Evolutionary conservation across 2,888 invertebrate genomes (phyloP), one percentile per base, ranked within the genome.

Genomic region (Melinaea marsaeus): DNA sequence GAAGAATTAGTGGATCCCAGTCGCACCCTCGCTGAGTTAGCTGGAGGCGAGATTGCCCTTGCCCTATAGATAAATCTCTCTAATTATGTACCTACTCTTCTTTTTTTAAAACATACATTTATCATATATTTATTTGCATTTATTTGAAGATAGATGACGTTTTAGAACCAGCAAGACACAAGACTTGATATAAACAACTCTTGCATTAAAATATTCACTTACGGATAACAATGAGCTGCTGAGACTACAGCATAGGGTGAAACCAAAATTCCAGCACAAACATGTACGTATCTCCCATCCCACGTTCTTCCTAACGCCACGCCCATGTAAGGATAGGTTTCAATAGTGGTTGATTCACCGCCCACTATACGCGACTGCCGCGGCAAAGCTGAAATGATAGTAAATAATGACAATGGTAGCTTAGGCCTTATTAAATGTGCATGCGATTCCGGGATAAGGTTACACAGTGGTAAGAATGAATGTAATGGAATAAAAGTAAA

Each of bases 141-240:
- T 6, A 6, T 11, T 11, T 9, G 6, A 6, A 11, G 7, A 6
- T 9, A 45, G 7, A 6, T 45, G 6, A 11, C 7, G 6, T 45
- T 45, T 45, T 22, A 4, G 3, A 4, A 46, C 13, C n/a, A 4
- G 22, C 22, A 22, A 22, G 22, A 22, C 22, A n/a, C 32, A 9
- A 45, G 5, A 42, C 6, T 46, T 11, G 3, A n/a, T 35, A 7
- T n/a, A 11, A n/a, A 4, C 9, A 32, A 45, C 42, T 4, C 32
- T 4, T 2, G 54, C 54, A 54, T 42, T 42, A 32, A 33, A 42
- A 55, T 59, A 47, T n/a, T 46, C 9, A 79, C 82, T 75, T 74
- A 86, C 86, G 55, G 13, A 69, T 67, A 81, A 66, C 86, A 86
- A 64, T 85, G 84, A 60, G 84, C 81, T 60, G 86, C 85, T 1